A percentile compares a stretch with the other conserved stretches of the same genome.
These are phyloP conservation scores for Embidobia sp. DNA, from an alignment of 2,888 invertebrate genomes.

Conservation along the genomic window DNA sequence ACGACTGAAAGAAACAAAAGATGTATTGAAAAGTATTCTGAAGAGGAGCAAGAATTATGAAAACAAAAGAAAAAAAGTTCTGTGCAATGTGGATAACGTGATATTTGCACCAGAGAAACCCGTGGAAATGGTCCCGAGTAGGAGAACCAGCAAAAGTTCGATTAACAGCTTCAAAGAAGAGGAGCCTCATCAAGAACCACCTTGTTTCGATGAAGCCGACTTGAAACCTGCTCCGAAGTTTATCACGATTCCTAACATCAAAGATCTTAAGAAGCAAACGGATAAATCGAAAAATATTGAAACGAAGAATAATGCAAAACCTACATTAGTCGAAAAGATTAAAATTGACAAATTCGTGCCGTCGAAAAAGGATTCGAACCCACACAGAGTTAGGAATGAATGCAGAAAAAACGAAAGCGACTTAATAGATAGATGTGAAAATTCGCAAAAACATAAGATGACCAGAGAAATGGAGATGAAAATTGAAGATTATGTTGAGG, in stretches of 20 bases:
- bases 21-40: conserved; percentile 75
- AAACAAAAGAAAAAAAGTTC: conserved; percentile 74
- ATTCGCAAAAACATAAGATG: too few relatives aligned
- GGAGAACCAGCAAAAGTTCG: conserved; percentile 64
- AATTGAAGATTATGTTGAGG: conserved; percentile 69
- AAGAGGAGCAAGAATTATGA: conserved; percentile 73
- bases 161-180: conserved; percentile 66
- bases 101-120: conserved; percentile 80
- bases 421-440: too few relatives aligned
- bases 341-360: conserved; percentile 71
- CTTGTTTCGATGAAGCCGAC: conserved; percentile 33
- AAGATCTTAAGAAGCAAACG: conserved; percentile 69
- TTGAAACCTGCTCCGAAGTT: conserved; percentile 69
- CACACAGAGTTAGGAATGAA: conserved; percentile 35
- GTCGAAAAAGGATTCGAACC: conserved; percentile 61
- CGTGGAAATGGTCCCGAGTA: conserved; percentile 56
- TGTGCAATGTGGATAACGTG: conserved; percentile 79
- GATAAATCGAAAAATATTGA: conserved; percentile 67
- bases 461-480: conserved; percentile 46
- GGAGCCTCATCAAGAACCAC: conserved; percentile 46
- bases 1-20: conserved; percentile 82
- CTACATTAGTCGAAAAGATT: conserved; percentile 65
- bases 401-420: neutral
- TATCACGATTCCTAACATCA: conserved; percentile 79
- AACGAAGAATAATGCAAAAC: conserved; percentile 66